Evolutionary conservation across 2,888 invertebrate genomes (phyloP), one percentile per base, ranked within the genome.

Genomic region (Coleophora flavipennella): DNA sequence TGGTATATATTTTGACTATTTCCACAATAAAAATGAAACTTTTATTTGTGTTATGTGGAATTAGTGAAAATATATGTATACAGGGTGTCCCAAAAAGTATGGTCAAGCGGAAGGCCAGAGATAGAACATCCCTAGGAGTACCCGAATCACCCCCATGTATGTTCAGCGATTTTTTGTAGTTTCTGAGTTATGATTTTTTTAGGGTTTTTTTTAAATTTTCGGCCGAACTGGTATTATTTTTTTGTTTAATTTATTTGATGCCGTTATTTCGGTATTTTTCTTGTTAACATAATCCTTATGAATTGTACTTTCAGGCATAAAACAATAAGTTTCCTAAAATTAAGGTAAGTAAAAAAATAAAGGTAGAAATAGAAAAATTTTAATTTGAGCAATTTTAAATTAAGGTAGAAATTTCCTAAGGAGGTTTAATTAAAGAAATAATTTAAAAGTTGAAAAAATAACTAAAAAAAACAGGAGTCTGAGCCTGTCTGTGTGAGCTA

Each of bases 301-400:
- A 29, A 29, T 29, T 29, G 29, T 29, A n/a, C 29, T 29, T 29
- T 29, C 2, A 29, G 2, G 6, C 6, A 20, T 29, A 29, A 29
- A 29, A 29, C 8, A 29, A 29, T 29, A 9, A 29, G 29, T 9
- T 29, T 29, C 29, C 9, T 29, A 29, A 29, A 3, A 3, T 29
- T 29, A n/a, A 8, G 2, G 29, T 34, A 42, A 53, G 45, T 53
- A 29, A n/a, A n/a, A 29, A 29, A 29, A 8, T 29, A 6, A n/a
- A 6, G 29, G 8, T 29, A n/a, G 9, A 29, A 29, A 29, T 3
- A 6, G 2, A 29, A 29, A 8, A 29, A 29, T 29, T 9, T 29
- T 29, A 29, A 8, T 6, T n/a, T 29, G 10, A n/a, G 29, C 29
- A 9, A n/a, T 29, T 9, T n/a, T n/a, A 29, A 9, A 27, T 9